Evolutionary conservation across 2,888 invertebrate genomes (phyloP), one percentile per base, ranked within the genome.

Genomic region (Lamellibrachia columna): DNA sequence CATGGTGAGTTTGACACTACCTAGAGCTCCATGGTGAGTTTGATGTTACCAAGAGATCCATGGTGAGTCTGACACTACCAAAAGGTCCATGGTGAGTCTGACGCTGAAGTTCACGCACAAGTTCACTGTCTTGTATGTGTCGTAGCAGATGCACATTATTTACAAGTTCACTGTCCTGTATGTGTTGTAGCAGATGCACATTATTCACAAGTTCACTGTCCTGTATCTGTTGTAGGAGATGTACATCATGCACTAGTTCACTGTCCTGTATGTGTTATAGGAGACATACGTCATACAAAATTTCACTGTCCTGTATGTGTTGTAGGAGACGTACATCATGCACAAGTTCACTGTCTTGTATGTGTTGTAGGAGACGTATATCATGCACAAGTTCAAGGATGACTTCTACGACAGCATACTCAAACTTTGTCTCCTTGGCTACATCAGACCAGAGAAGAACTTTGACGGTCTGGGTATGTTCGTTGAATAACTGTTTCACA

Each of bases 291-390:
- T 99, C 92, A 97, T 99, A 94, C 98, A 99, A 95, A 97, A 98
- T 93, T 99, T 98, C 96, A 97, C 97, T 55, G 96, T 97, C 91
- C 40, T 40, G 9, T 7, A 55, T 55, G 55, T 53, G n/a, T 91
- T 60, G 28, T 97, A 98, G 98, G 99, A 99, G 97, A 98, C 99
- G 0, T 99, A 99, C 96, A 97, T 99, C 92, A 97, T 99, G 94
- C 98, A 99, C 95, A 97, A 98, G 93, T 99, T 98, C 96, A 97
- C 97, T 55, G 96, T 97, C 91, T 3, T 75, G 11, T 60, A 4
- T 60, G 60, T 58, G 28, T 91, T 75, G 40, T 97, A 98, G 98
- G 99, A 99, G 97, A 98, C 99, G 0, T 99, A 99, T 96, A 97
- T 99, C 92, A 97, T 99, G 94, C 98, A 99, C 95, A 97, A 98